Evolutionary conservation across 1,140 invertebrate species (phyloP).

Genomic region (Halictus rubicundus): DNA sequence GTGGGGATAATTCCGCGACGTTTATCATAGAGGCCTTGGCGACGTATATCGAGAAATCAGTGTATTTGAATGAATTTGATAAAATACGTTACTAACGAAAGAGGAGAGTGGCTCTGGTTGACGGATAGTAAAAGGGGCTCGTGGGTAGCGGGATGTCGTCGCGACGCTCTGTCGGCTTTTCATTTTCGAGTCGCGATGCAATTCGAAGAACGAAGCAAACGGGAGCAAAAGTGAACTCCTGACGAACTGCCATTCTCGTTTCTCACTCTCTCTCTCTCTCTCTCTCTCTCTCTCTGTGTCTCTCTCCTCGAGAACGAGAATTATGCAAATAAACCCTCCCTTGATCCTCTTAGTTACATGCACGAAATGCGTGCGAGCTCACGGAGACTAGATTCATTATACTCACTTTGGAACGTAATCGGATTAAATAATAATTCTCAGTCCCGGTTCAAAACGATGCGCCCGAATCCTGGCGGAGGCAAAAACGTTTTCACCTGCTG

Average conservation of each 20-base stretch:
- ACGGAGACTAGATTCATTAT: slow-evolving; percentile 29
- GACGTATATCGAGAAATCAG: too few species aligned
- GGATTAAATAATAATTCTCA: slow-evolving; percentile 38
- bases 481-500: background rate
- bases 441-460: background rate
- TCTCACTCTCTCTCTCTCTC: too few species aligned
- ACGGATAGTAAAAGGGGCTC: background rate
- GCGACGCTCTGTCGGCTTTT: background rate
- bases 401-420: slow-evolving; percentile 25
- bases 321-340: slow-evolving; percentile 45
- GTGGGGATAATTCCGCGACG: too few species aligned
- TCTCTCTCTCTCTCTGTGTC: too few species aligned
- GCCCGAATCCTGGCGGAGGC: background rate
- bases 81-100: too few species aligned
- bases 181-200: background rate
- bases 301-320: slow-evolving; percentile 16
- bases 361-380: slow-evolving; percentile 24
- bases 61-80: background rate
- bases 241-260: slow-evolving; percentile 28
- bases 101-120: background rate
- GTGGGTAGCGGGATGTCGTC: background rate
- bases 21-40: too few species aligned
- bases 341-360: slow-evolving; percentile 46
- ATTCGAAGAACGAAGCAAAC: background rate
- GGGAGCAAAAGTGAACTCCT: background rate